Conservation (phyloP, 2,888 invertebrate species). For the Scelioninae gen. 2 region DNA sequence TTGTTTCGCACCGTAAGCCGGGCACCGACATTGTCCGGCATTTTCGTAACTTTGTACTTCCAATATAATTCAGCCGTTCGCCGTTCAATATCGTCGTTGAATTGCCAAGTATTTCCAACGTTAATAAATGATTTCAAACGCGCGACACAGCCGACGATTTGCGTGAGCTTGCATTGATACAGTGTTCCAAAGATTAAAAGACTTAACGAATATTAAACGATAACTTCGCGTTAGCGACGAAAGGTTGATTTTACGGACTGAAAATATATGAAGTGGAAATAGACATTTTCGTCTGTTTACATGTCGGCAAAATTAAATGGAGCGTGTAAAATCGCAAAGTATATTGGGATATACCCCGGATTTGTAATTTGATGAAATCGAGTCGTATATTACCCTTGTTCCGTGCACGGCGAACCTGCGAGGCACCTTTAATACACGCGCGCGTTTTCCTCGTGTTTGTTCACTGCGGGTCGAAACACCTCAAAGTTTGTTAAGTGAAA, state of each 20-base stretch:
- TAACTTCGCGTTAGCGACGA: constrained; percentile 12
- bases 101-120: too few relatives aligned
- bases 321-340: constrained; percentile 19
- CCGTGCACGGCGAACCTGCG: neutral
- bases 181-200: too few relatives aligned
- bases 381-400: constrained; percentile 31
- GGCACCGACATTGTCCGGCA: too few relatives aligned
- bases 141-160: too few relatives aligned
- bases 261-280: constrained; percentile 29
- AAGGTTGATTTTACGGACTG: constrained; percentile 12
- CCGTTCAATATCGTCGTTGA: too few relatives aligned
- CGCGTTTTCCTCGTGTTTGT: constrained; percentile 23
- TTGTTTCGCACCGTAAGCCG: too few relatives aligned
- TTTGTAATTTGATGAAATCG: constrained; percentile 47
- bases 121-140: too few relatives aligned
- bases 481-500: constrained; percentile 47
- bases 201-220: too few relatives aligned
- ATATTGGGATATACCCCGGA: constrained; percentile 15
- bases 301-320: constrained; percentile 24
- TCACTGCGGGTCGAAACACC: constrained; percentile 26
- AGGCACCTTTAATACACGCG: constrained; percentile 20
- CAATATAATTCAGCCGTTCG: too few relatives aligned
- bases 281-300: constrained; percentile 26
- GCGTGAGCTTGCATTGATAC: too few relatives aligned
- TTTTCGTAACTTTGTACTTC: too few relatives aligned